phyloP scores from a whole-genome alignment of 2,888 invertebrate species.

The Phortica okadai region DNA sequence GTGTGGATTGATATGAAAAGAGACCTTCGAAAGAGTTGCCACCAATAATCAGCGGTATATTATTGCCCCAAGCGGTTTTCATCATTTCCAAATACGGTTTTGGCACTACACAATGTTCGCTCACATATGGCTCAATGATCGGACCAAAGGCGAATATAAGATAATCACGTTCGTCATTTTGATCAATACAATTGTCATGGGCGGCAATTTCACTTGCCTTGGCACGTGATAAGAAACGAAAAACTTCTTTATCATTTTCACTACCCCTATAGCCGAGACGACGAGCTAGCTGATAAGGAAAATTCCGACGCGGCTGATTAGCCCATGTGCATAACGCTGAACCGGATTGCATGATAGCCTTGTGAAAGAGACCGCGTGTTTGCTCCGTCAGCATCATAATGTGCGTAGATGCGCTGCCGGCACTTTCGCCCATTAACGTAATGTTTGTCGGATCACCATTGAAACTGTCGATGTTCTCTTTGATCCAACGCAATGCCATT shows the following conservation, averaged over 20 bases:
- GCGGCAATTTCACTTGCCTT: conserved; percentile 52
- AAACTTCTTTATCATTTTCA: conserved; percentile 68
- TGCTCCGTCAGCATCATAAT: conserved; percentile 77
- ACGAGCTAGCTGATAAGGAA: conserved; percentile 69
- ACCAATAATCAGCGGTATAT: conserved; percentile 71
- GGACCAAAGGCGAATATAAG: conserved; percentile 68
- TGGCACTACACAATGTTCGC: conserved; percentile 63
- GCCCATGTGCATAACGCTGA: conserved; percentile 69
- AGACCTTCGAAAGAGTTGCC: conserved; percentile 73
- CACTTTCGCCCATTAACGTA: conserved; percentile 79
- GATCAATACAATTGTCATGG: conserved; percentile 61
- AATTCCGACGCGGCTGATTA: conserved; percentile 58
- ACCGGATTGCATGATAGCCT: conserved; percentile 74
- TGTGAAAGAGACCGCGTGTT: conserved; percentile 75
- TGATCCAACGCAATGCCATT: conserved; percentile 78
- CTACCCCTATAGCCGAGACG: conserved; percentile 71
- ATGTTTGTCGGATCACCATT: conserved; percentile 78
- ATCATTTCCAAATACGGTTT: conserved; percentile 59
- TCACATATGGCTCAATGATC: conserved; percentile 69
- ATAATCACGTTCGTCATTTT: conserved; percentile 61
- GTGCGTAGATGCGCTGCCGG: conserved; percentile 77
- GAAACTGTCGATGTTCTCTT: conserved; percentile 76
- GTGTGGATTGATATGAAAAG: conserved; percentile 59
- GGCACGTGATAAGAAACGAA: conserved; percentile 54
- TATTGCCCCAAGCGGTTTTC: conserved; percentile 68